Base-by-base conservation (phyloP, 2,113 vertebrate genomes). In the Alces alces region DNA sequence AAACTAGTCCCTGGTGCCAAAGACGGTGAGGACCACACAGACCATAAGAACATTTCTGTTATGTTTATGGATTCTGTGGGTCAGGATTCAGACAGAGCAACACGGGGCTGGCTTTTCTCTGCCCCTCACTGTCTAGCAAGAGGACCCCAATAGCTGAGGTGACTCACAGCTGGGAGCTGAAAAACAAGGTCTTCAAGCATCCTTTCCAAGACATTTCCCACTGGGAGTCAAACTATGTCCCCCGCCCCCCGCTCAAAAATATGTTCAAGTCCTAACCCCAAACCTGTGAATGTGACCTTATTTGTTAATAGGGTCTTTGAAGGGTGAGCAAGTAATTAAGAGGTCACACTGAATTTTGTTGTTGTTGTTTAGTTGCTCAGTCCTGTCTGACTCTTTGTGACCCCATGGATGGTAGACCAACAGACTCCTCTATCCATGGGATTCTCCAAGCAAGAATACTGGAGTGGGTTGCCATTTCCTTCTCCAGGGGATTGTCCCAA, bases 91-190 rank as follows among this genome's bases (percentile, higher is more conserved):
- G 15, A 27, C 12, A 23, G 45, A 60, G n/a, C 45, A 70, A 30
- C 4, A 30, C 2, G n/a, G 47, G n/a, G 23, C 36, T 23, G 33
- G 47, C 9, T 76, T 52, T 14, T 88, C 43, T 64, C 55, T 93
- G n/a, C 9, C 30, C 30, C 3, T 0, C 0, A 0, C 45, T 21
- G 30, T 39, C 83, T 36, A 16, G 43, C 12, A 2, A 6, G 73
- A 70, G 27, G 43, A 82, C 33, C 23, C 4, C 0, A 12, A 0
- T 12, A 33, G 43, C 19, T 25, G 45, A 13, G 45, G n/a, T 33
- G 17, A 47, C 70, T 66, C 70, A 30, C 39, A 66, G n/a, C 70
- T 39, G 50, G 2, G 13, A 25, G 30, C 39, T 30, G 17, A 80
- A 57, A n/a, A 39, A 60, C 17, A 39, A 30, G 10, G 14, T 55